A percentile compares a stretch with the other conserved stretches of the same genome.
Evolutionary conservation across 2,888 invertebrate species (phyloP).

Genomic region (Melieria omissa): DNA sequence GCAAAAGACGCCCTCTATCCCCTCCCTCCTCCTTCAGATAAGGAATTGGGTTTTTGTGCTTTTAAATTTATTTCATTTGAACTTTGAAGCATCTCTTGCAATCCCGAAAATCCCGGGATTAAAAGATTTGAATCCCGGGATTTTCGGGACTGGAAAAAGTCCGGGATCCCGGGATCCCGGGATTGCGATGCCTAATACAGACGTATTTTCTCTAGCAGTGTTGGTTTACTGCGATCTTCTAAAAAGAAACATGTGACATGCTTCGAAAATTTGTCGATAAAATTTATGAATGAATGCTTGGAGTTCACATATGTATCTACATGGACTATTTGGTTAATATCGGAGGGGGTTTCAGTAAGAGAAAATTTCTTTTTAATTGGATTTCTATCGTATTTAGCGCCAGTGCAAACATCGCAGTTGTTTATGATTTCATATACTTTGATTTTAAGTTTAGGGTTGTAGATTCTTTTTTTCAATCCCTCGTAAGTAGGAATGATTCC

Average conservation of each 20-base stretch:
- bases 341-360: constrained; percentile 34
- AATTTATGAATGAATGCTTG: constrained; percentile 45
- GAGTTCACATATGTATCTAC: constrained; percentile 43
- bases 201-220: constrained; percentile 20
- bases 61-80: no score
- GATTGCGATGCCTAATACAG: no score
- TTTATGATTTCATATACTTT: constrained; percentile 34
- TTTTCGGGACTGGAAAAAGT: no score
- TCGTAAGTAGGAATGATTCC: neutral
- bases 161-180: no score
- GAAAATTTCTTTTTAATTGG: constrained; percentile 1
- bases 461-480: constrained; percentile 21
- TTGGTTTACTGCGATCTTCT: constrained; percentile 30
- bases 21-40: no score
- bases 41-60: no score
- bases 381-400: neutral
- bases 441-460: constrained; percentile 32
- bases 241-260: constrained; percentile 39
- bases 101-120: no score
- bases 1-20: no score
- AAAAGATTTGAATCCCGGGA: no score
- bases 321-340: constrained; percentile 48
- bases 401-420: neutral
- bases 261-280: constrained; percentile 48
- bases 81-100: no score